phyloP scores from a whole-genome alignment of 2,797 vertebrate species.

The Paramormyrops hopkinsi region DNA sequence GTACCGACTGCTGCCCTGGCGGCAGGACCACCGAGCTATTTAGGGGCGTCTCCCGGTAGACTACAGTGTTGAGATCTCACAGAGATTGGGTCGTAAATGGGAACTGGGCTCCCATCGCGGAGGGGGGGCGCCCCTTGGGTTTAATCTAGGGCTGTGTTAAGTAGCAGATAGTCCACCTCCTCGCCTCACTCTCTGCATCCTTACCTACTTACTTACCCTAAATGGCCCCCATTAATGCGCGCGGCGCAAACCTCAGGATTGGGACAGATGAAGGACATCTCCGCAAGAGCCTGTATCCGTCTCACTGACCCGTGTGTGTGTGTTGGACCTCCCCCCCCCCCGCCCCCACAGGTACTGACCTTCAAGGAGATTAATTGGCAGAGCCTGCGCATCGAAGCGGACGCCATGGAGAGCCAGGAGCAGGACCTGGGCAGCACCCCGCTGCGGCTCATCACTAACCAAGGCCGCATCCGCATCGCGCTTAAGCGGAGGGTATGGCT shows the following conservation, averaged over 20 bases:
- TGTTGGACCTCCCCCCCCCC: no score
- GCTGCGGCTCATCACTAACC: constrained; percentile 94
- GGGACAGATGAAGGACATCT: neutral
- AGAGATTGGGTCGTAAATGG: neutral
- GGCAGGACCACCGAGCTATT: neutral
- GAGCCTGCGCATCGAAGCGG: constrained; percentile 90
- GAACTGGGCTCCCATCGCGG: no score
- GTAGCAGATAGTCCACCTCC: neutral
- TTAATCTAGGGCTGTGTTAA: neutral
- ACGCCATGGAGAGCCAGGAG: constrained; percentile 85
- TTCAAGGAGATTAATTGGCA: constrained; percentile 99
- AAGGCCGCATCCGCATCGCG: constrained; percentile 88
- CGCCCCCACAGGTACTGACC: constrained; percentile 77
- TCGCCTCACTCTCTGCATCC: neutral
- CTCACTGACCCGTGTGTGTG: neutral
- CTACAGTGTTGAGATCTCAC: neutral
- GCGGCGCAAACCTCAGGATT: neutral
- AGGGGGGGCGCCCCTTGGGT: no score
- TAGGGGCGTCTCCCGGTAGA: neutral
- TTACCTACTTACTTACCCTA: neutral
- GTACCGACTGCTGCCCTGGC: constrained; percentile 45
- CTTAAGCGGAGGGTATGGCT: constrained; percentile 86
- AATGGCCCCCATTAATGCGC: neutral
- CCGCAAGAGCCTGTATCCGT: neutral
- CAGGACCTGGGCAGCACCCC: constrained; percentile 86